Evolutionary conservation across 2,797 vertebrate genomes (phyloP), one percentile per base, ranked within the genome.

Genomic region (Hephaestus fuliginosus): DNA sequence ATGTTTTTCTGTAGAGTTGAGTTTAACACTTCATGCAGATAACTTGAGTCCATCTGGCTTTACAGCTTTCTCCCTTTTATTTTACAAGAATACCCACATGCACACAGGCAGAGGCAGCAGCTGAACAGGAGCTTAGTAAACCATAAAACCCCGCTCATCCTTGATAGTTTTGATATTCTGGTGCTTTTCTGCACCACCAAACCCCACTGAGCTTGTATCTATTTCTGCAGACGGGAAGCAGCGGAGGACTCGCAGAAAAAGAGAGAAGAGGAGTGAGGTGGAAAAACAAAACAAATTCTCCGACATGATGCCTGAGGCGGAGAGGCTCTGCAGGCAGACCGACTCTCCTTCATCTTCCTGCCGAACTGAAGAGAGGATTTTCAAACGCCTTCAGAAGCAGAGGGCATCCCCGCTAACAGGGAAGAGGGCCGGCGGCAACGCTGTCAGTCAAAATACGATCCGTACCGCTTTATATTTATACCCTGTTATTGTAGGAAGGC

Each of bases 281-380:
- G 70, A 88, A 62, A 86, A 88, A 86, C 75, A 86, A 86, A 91
- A 90, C 86, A 87, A 91, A 85, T 83, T 86, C 83, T 85, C 72
- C 74, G 36, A 91, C 89, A 90, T 69, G 85, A 72, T 15, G 92
- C 89, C 90, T 67, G 78, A 88, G 90, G 89, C 87, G n/a, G 57
- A 46, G 72, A 78, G 64, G 83, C 86, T 88, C 86, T 78, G 83
- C 89, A 58, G 89, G 85, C 80, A 8, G 49, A 62, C 57, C 15
- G 18, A 7, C 48, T 62, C 63, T 13, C 70, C 89, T 92, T 92
- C 88, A 88, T 92, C 90, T 86, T 85, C 68, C 77, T 60, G 75
- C 72, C 41, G 25, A 70, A 85, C 86, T 77, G 46, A 81, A 57
- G 66, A 82, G 69, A 83, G 61, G 82, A 81, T 86, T 82, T 90